A percentile compares a stretch with the other conserved stretches of the same genome.
Evolutionary conservation across 2,797 vertebrate species (phyloP).

Genomic region (Chloroceryle amazona): DNA sequence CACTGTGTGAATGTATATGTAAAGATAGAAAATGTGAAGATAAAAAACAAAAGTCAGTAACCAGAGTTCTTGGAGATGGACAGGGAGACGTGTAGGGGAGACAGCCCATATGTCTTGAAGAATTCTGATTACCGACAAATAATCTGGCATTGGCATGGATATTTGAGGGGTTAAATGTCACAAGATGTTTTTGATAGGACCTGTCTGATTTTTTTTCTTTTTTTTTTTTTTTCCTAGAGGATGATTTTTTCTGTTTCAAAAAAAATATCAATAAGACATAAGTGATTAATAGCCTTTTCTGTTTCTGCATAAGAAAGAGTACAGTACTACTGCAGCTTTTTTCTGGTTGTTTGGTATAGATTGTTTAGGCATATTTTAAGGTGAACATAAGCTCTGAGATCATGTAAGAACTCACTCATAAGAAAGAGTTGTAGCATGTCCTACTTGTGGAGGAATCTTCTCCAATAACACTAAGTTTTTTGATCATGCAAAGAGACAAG

Average conservation of each 20-base stretch:
- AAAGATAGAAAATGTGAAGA: background rate
- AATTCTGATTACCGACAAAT: background rate
- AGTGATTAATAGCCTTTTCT: background rate
- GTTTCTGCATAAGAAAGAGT: background rate
- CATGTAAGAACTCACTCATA: constrained; percentile 82
- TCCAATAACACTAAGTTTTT: constrained; percentile 86
- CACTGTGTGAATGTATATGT: background rate
- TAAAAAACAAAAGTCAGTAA: background rate
- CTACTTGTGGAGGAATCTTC: constrained; percentile 84
- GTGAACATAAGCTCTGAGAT: constrained; percentile 81
- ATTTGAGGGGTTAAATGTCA: background rate
- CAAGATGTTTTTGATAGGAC: background rate
- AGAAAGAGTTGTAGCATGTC: constrained; percentile 82
- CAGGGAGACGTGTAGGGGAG: background rate
- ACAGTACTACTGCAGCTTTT: background rate
- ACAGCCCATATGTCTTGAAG: background rate
- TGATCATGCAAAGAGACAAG: constrained; percentile 83
- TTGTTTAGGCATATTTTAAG: constrained; percentile 82
- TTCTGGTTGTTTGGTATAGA: constrained; percentile 36
- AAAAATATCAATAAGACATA: background rate
- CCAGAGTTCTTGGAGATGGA: background rate
- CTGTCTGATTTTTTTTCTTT: background rate
- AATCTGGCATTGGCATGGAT: background rate
- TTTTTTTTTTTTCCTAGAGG: background rate
- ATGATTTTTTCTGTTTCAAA: background rate